phyloP scores from a whole-genome alignment of 1,140 invertebrate species.

The Dendroctonus ponderosae region DNA sequence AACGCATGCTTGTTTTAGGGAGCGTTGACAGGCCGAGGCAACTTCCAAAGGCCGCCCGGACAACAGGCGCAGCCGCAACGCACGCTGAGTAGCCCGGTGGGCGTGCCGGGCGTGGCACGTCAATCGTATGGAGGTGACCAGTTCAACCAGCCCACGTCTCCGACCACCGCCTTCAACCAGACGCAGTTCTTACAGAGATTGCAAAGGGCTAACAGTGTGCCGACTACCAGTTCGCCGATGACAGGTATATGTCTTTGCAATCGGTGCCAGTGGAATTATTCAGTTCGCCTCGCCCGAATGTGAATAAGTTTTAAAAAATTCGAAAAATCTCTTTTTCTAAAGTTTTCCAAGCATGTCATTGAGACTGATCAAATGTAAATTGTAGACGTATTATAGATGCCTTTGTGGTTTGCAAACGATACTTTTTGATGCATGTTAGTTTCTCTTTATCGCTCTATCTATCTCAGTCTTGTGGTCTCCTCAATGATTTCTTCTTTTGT shows the following conservation, averaged over 20 bases:
- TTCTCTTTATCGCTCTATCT: background rate
- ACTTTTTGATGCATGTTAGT: slow-evolving; percentile 33
- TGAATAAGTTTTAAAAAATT: too few relatives aligned
- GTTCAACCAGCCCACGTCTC: slow-evolving; percentile 58
- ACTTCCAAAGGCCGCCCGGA: slow-evolving; percentile 47
- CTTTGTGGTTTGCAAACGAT: slow-evolving; percentile 29
- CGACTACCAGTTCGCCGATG: slow-evolving; percentile 62
- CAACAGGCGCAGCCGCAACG: slow-evolving; percentile 43
- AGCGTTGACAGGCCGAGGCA: slow-evolving; percentile 32
- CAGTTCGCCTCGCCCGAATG: too few relatives aligned
- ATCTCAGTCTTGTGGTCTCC: slow-evolving; percentile 19
- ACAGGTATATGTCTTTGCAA: slow-evolving; percentile 56
- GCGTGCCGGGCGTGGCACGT: slow-evolving; percentile 45
- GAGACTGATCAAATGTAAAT: background rate
- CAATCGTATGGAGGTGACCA: slow-evolving; percentile 59
- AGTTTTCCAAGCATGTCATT: slow-evolving; percentile 1
- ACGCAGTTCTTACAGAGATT: slow-evolving; percentile 60
- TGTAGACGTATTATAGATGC: slow-evolving; percentile 12
- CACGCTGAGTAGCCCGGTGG: slow-evolving; percentile 41
- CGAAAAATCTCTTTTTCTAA: too few relatives aligned
- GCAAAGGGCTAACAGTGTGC: slow-evolving; percentile 64
- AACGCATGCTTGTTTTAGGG: slow-evolving; percentile 15
- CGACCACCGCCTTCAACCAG: slow-evolving; percentile 55
- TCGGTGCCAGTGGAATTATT: too few relatives aligned
- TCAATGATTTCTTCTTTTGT: slow-evolving; percentile 26